Conservation (phyloP, 2,888 invertebrate genomes). For the Autographa gamma region DNA sequence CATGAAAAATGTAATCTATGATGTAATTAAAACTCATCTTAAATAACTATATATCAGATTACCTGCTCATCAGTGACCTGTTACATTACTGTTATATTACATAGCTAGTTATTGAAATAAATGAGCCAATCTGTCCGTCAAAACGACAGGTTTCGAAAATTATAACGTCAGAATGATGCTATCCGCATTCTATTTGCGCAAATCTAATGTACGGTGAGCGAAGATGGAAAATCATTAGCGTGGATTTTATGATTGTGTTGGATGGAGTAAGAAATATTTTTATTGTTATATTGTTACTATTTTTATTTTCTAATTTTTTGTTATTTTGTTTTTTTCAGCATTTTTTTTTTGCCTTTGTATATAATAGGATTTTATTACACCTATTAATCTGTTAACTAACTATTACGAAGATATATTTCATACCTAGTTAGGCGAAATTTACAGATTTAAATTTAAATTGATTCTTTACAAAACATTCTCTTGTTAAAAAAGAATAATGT, state of each 20-base stretch:
- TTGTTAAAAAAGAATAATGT: not conserved
- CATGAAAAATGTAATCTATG: not conserved
- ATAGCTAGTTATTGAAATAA: conserved; percentile 26
- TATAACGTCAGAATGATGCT: conserved; percentile 33
- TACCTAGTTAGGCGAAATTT: too few relatives aligned
- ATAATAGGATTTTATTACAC: too few relatives aligned
- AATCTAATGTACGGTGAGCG: conserved; percentile 19
- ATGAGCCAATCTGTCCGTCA: conserved; percentile 41
- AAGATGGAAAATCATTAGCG: conserved; percentile 23
- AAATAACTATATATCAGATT: conserved; percentile 38
- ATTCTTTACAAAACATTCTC: too few relatives aligned
- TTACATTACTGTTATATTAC: conserved; percentile 46
- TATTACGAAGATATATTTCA: too few relatives aligned
- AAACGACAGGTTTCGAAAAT: conserved; percentile 54
- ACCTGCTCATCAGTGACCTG: conserved; percentile 50
- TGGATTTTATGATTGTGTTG: not conserved
- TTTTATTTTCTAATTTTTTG: too few relatives aligned
- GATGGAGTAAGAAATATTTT: not conserved
- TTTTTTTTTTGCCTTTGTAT: not conserved
- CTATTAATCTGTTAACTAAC: too few relatives aligned
- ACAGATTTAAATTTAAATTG: too few relatives aligned
- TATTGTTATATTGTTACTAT: not conserved
- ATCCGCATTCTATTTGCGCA: conserved; percentile 22
- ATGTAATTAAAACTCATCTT: conserved; percentile 33
- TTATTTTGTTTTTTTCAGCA: not conserved